phyloP scores from a whole-genome alignment of 2,888 invertebrate genomes.

The Capitulum mitella region DNA sequence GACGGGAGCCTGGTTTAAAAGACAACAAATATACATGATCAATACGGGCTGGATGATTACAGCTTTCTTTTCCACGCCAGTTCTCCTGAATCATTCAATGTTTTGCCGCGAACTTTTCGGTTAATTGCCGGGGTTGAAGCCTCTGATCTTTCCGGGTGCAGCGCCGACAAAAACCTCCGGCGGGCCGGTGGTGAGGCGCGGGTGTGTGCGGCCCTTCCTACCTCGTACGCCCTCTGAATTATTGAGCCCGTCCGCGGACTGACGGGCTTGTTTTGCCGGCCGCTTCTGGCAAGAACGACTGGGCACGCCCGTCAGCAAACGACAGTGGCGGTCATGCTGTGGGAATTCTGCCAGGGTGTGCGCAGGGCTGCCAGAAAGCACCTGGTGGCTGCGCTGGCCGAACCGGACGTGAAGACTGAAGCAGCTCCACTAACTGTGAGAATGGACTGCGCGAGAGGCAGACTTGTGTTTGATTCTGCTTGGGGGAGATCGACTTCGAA shows the following conservation, averaged over 20 bases:
- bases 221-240: background rate
- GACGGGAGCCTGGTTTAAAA: background rate
- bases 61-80: background rate
- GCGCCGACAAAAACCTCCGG: background rate
- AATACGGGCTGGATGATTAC: background rate
- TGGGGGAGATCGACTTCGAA: too few species aligned
- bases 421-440: too few species aligned
- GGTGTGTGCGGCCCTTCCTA: too few species aligned
- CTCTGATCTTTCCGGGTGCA: background rate
- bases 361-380: too few species aligned
- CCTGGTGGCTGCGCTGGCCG: too few species aligned
- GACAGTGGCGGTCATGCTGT: too few species aligned
- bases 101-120: background rate
- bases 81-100: background rate
- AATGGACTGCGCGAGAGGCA: too few species aligned
- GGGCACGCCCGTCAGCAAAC: too few species aligned
- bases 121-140: background rate
- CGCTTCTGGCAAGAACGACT: background rate
- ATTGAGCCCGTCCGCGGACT: background rate
- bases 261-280: constrained; percentile 12
- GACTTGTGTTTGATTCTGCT: too few species aligned
- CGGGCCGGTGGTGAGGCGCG: background rate
- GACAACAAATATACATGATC: background rate
- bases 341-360: too few species aligned
- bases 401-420: too few species aligned